Conservation (phyloP, 2,113 vertebrate genomes). For the Sigmodon hispidus region DNA sequence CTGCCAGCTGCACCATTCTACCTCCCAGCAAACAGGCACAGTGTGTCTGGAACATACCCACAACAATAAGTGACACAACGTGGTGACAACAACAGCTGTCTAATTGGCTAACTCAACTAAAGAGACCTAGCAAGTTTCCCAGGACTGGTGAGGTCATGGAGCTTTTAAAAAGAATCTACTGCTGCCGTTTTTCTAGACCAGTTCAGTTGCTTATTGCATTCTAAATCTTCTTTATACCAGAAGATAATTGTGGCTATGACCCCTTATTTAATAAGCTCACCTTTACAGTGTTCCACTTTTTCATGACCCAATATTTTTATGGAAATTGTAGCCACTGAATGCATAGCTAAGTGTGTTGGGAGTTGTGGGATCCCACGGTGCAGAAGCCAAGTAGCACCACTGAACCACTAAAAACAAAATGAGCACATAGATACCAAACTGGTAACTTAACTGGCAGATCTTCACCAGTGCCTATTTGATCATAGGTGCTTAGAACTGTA, state of each 20-base stretch:
- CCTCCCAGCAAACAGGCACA: no score
- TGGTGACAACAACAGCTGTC: background rate
- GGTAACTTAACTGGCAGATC: background rate
- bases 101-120: background rate
- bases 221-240: background rate
- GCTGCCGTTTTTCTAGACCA: background rate
- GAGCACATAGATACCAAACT: background rate
- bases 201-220: background rate
- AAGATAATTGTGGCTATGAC: background rate
- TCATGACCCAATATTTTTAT: background rate
- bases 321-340: background rate
- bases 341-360: background rate
- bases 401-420: background rate
- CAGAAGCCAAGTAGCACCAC: background rate
- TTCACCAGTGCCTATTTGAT: background rate
- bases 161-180: background rate
- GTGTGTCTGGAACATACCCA: no score
- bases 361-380: background rate
- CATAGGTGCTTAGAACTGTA: background rate
- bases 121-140: background rate
- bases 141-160: background rate
- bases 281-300: background rate
- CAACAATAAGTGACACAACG: background rate
- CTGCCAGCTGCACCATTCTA: no score
- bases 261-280: background rate